Percentiles rank a stretch among this genome's conserved stretches.
phyloP scores from a whole-genome alignment of 2,113 vertebrate species.

The Zapornia atra region DNA sequence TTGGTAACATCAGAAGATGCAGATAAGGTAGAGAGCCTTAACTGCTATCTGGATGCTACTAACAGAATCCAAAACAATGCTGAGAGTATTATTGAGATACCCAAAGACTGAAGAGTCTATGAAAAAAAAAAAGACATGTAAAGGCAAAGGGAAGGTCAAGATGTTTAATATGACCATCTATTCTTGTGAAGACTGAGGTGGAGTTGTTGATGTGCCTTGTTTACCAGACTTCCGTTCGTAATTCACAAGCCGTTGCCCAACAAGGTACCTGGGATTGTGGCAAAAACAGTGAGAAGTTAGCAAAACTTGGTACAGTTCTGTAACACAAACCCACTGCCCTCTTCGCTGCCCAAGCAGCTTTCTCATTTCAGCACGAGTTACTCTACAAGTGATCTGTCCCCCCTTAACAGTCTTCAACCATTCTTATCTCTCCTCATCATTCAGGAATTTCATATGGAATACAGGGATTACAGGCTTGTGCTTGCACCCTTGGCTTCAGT shows the following conservation, averaged over 20 bases:
- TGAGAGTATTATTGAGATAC: slow-evolving; percentile 73
- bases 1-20: slow-evolving; percentile 72
- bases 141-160: slow-evolving; percentile 74
- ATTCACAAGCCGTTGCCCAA: slow-evolving; percentile 97
- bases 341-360: background rate
- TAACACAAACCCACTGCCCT: background rate
- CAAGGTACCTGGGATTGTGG: slow-evolving; percentile 87
- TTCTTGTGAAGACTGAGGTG: slow-evolving; percentile 86
- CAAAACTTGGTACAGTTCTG: background rate
- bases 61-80: slow-evolving; percentile 75
- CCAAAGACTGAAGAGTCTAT: slow-evolving; percentile 73
- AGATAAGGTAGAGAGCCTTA: slow-evolving; percentile 71
- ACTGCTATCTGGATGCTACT: slow-evolving; percentile 72
- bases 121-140: slow-evolving; percentile 71
- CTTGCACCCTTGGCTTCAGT: background rate
- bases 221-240: slow-evolving; percentile 93
- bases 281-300: slow-evolving; percentile 1
- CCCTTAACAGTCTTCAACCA: background rate
- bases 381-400: background rate
- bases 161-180: slow-evolving; percentile 74
- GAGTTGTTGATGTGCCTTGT: slow-evolving; percentile 78
- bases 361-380: background rate
- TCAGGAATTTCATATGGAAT: background rate
- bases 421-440: background rate
- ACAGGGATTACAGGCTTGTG: background rate